Evolutionary conservation across 2,888 invertebrate genomes (phyloP), one percentile per base, ranked within the genome.

Genomic region (Drosophila prolongata): DNA sequence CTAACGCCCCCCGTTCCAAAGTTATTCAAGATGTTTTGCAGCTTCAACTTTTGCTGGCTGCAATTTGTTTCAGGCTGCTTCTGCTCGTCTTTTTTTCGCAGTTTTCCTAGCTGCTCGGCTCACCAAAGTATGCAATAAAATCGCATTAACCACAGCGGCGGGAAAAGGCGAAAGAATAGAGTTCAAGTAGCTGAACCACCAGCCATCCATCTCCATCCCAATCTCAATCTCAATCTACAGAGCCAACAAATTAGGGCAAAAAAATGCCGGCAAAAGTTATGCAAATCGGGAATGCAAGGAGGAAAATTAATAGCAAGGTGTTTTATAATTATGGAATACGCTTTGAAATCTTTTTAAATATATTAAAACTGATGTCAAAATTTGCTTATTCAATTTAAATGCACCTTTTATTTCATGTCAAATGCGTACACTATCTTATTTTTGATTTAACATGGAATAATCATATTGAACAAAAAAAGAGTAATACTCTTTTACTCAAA

Each of bases 71-170:
- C 55, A 64, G 57, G 57, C 66, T 60, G 64, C 55, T 50, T 34
- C 11, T 46, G 37, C 55, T 50, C 13, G 13, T 24, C 52, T 52
- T 37, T n/a, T 16, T 49, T 59, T 44, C 42, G 14, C 57, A 52
- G 54, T 42, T 70, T 60, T 53, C 61, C 34, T 54, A 42, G 49
- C 34, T 70, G 60, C 27, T 66, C n/a, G 49, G 53, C 76, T 61
- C 76, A 52, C 50, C 71, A 78, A 76, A 80, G 74, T 78, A 88
- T 88, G 84, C 87, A 83, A 86, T 80, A 62, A 82, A 83, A 87
- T 76, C 74, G 85, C 76, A 82, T 82, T 85, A 87, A 50, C 76
- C 70, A 64, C 62, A 47, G 55, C 19, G 42, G 46, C 27, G 38
- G 40, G 27, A 10, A 37, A 53, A 40, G 6, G 13, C 8, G 9